Conservation (phyloP, 2,113 vertebrate genomes). For the Xenotilapia flavipinnis region DNA sequence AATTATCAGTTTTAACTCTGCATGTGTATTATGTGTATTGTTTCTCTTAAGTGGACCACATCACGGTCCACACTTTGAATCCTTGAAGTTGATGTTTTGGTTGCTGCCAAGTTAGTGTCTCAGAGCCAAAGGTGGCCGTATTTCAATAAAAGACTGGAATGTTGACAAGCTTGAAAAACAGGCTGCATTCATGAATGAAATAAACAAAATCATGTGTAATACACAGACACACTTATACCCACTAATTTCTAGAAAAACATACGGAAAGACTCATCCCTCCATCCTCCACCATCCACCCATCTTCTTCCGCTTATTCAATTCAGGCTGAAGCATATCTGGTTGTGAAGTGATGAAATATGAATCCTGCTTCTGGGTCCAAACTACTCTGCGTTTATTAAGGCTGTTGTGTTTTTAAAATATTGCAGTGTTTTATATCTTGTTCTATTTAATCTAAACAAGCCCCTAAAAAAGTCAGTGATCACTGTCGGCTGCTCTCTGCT, state of each 20-base stretch:
- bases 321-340: not conserved
- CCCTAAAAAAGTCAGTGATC: not conserved
- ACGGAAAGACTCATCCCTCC: not conserved
- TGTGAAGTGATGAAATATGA: not conserved
- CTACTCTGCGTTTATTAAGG: not conserved
- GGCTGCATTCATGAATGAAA: not conserved
- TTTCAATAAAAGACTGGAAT: not conserved
- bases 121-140: not conserved
- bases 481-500: not conserved
- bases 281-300: not conserved
- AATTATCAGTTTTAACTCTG: not conserved
- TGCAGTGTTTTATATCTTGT: not conserved
- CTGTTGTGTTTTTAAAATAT: not conserved
- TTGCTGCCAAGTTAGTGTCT: not conserved
- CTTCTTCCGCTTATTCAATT: not conserved
- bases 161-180: not conserved
- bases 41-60: not conserved
- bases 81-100: not conserved
- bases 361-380: not conserved
- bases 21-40: not conserved
- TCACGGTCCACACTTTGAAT: not conserved
- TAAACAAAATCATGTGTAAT: not conserved
- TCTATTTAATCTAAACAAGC: not conserved
- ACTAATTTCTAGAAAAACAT: not conserved
- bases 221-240: not conserved